phyloP scores from a whole-genome alignment of 1,140 invertebrate species.

The Heliconius hermathena region DNA sequence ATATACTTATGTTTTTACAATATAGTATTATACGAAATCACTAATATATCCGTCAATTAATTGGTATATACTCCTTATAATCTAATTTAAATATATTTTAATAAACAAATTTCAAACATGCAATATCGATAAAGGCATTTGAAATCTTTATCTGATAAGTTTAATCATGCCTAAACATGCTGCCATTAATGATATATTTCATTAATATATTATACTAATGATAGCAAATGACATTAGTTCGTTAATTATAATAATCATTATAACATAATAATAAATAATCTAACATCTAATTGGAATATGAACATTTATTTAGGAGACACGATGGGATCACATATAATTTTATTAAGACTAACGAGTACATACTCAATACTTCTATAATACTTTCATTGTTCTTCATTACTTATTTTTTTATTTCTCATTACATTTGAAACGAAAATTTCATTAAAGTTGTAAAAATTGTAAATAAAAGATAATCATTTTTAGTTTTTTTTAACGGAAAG shows the following conservation, averaged over 20 bases:
- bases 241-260: conserved; percentile 10
- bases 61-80: conserved; percentile 40
- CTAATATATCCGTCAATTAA: conserved; percentile 51
- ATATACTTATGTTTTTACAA: conserved; percentile 34
- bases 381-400: conserved; percentile 16
- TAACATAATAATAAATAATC: conserved; percentile 29
- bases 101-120: conserved; percentile 28
- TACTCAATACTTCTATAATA: conserved; percentile 35
- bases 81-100: conserved; percentile 28
- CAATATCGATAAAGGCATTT: conserved; percentile 29
- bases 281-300: conserved; percentile 48
- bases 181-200: conserved; percentile 19
- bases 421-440: background rate
- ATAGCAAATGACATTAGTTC: conserved; percentile 11
- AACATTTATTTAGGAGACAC: conserved; percentile 53
- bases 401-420: background rate
- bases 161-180: conserved; percentile 18
- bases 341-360: conserved; percentile 30
- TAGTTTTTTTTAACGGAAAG: background rate
- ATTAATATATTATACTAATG: conserved; percentile 24
- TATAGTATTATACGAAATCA: conserved; percentile 48
- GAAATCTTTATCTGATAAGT: conserved; percentile 20
- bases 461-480: background rate
- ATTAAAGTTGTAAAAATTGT: background rate
- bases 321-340: conserved; percentile 58